Conservation (phyloP, 1,140 invertebrate species). For the Aphaenogaster ashmeadi region DNA sequence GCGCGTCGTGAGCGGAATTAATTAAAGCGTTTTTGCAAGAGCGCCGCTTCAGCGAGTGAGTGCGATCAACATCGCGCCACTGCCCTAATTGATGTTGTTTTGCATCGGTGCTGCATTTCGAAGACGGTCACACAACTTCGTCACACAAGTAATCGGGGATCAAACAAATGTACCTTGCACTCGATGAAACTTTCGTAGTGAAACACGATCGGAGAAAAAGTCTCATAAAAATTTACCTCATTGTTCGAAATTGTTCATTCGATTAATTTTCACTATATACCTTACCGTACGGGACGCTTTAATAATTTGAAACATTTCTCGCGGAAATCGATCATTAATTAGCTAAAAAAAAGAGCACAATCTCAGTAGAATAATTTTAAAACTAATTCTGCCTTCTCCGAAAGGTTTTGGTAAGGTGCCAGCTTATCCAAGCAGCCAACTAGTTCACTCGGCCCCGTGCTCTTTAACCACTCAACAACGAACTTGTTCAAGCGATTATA, state of each 20-base stretch:
- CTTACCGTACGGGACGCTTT: not conserved
- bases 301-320: not conserved
- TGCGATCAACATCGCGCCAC: constrained; percentile 73
- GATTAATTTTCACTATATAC: not conserved
- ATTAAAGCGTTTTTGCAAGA: constrained; percentile 79
- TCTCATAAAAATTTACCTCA: not conserved
- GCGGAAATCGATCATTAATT: not conserved
- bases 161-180: constrained; percentile 11
- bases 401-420: constrained; percentile 37
- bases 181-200: not conserved
- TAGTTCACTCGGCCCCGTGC: not conserved
- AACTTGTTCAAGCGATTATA: constrained; percentile 31
- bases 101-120: constrained; percentile 65
- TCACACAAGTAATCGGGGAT: constrained; percentile 40
- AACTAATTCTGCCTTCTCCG: not conserved
- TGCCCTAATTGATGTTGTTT: constrained; percentile 80
- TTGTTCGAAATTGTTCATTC: not conserved
- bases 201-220: not conserved
- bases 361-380: constrained; percentile 5
- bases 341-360: not conserved
- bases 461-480: constrained; percentile 6
- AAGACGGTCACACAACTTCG: constrained; percentile 50
- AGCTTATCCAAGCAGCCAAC: constrained; percentile 15
- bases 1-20: constrained; percentile 75
- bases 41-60: constrained; percentile 65